Evolutionary conservation across 2,888 invertebrate genomes (phyloP).

Genomic region (Exephanes ischioxanthus): DNA sequence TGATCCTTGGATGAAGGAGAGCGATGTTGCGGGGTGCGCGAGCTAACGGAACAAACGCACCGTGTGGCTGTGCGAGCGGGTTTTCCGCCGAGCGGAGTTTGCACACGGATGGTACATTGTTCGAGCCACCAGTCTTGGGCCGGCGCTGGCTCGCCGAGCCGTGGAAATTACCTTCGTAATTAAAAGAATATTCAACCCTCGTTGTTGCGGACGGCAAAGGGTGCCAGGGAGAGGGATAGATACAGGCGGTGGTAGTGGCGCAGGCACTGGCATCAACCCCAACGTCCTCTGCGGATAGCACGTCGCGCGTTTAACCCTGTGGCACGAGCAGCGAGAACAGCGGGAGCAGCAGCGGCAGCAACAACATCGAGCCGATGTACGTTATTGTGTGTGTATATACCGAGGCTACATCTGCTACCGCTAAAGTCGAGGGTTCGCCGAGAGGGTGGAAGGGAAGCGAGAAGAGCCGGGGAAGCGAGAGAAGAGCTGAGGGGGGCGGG

Average conservation of each 20-base stretch:
- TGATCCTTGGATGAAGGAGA: slow-evolving; percentile 16
- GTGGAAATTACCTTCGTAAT: slow-evolving; percentile 66
- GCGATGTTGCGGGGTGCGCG: slow-evolving; percentile 6
- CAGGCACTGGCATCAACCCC: slow-evolving; percentile 37
- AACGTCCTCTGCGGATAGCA: slow-evolving; percentile 33
- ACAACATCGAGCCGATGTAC: slow-evolving; percentile 13
- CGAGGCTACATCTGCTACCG: slow-evolving; percentile 60
- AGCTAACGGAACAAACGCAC: background rate
- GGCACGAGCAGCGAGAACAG: background rate
- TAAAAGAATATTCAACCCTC: slow-evolving; percentile 65
- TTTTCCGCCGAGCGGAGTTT: background rate
- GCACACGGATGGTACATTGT: slow-evolving; percentile 51
- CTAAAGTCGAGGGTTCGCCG: slow-evolving; percentile 31
- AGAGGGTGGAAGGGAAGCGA: slow-evolving; percentile 35
- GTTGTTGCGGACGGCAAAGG: slow-evolving; percentile 44
- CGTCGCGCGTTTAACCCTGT: slow-evolving; percentile 38
- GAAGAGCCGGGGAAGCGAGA: background rate
- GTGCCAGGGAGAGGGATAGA: slow-evolving; percentile 9
- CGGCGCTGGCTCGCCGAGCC: slow-evolving; percentile 36
- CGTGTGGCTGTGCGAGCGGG: slow-evolving; percentile 13
- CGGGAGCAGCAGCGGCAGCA: background rate
- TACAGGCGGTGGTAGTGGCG: background rate
- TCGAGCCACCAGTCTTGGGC: slow-evolving; percentile 23
- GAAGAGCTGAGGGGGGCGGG: background rate
- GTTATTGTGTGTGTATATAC: background rate